Percentiles rank a stretch among this genome's conserved stretches.
These are phyloP conservation scores for Smutsia temminckii DNA, from an alignment of 2,797 vertebrate genomes.

Conservation along the genomic window DNA sequence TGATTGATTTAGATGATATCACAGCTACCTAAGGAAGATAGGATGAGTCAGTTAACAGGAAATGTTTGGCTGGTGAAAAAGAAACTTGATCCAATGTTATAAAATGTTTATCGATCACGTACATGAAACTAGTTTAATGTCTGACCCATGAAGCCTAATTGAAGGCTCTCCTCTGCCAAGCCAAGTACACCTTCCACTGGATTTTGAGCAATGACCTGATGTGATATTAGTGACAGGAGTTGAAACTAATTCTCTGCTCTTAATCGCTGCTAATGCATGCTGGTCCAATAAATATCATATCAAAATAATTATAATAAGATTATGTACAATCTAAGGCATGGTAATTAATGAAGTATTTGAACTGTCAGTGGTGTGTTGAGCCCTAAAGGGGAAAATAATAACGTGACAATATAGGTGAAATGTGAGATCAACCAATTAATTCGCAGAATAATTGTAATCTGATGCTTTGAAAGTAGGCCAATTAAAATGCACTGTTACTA, in stretches of 20 bases:
- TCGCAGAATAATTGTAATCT: conserved; percentile 77
- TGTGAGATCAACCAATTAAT: conserved; percentile 82
- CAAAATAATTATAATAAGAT: conserved; percentile 78
- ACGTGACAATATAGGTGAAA: conserved; percentile 79
- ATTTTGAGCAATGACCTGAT: background rate
- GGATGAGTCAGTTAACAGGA: conserved; percentile 59
- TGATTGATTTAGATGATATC: background rate
- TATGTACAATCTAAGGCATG: conserved; percentile 65
- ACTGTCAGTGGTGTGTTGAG: conserved; percentile 74
- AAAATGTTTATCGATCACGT: conserved; percentile 72
- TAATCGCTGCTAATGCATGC: background rate
- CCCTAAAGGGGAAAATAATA: conserved; percentile 80
- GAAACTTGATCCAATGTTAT: conserved; percentile 64
- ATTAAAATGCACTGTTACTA: conserved; percentile 79
- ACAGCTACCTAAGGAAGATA: background rate
- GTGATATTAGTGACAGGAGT: background rate
- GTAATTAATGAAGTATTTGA: conserved; percentile 79
- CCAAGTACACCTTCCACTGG: conserved; percentile 4
- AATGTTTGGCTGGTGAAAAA: conserved; percentile 57
- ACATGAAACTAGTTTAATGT: conserved; percentile 64
- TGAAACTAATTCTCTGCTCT: conserved; percentile 30
- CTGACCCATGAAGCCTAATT: conserved; percentile 70
- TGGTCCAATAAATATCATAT: conserved; percentile 66
- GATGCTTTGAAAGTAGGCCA: conserved; percentile 75
- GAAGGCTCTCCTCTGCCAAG: conserved; percentile 37